Evolutionary conservation across 2,888 invertebrate genomes (phyloP), one percentile per base, ranked within the genome.

Genomic region (Mesopsocus fuscifrons): DNA sequence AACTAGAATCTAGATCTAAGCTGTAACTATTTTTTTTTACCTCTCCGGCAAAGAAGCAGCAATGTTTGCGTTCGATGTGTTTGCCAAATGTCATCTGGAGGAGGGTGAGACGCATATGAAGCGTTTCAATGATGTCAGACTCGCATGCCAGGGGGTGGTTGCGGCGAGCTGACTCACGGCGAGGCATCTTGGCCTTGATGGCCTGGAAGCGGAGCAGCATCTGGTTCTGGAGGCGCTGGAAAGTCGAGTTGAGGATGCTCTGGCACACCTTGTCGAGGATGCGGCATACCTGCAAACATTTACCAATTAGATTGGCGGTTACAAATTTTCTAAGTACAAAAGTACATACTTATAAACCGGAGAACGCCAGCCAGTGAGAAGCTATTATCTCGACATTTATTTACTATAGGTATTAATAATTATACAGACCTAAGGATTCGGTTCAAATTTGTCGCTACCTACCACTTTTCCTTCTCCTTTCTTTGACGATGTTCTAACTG

Each of bases 31-130:
- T n/a, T 18, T 3, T 9, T 13, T 62, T 68, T 66, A 85, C 85
- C 70, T 87, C 88, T 61, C 91, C 91, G 38, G 91, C 87, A 57
- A 92, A 91, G 62, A 92, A 92, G 63, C 89, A 91, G 59, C 87
- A 87, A 57, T 89, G 82, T 57, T 83, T 85, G 53, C 84, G 71
- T 59, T 91, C 89, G 57, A 92, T 89, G 59, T 91, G 89, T 63
- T 91, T 91, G 42, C 87, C 87, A 65, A 89, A 88, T 16, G 88
- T 82, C 89, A 91, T 91, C 63, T 88, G 87, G 47, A 92, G 66
- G 45, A 92, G 65, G 43, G 87, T 87, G 41, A 92, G 69, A 50
- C 91, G 72, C 79, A 91, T 92, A 56, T 91, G 87, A 50, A 91
- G 68, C 1, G 91, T 91, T 62, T 91, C 89, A 55, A 91, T 78